Conservation (phyloP, 2,113 vertebrate species). For the Seriola rivoliana region DNA sequence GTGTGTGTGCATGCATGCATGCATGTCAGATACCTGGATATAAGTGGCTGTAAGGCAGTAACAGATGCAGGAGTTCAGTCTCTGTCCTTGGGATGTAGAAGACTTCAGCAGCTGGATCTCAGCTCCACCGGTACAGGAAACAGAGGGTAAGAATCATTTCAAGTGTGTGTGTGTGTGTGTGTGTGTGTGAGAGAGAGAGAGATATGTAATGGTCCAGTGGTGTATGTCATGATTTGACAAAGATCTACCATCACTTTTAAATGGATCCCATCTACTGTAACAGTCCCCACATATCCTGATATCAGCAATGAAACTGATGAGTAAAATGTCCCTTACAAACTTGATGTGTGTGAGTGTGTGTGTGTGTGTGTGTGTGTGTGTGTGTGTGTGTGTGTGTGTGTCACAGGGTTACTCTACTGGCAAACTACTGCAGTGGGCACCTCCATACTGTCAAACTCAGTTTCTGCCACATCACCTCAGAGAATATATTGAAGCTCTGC, state of each 20-base stretch:
- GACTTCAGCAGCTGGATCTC: slow-evolving; percentile 76
- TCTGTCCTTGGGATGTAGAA: slow-evolving; percentile 70
- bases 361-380: background rate
- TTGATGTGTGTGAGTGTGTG: too few relatives aligned
- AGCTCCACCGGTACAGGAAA: slow-evolving; percentile 76
- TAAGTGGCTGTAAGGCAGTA: slow-evolving; percentile 76
- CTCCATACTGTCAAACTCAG: slow-evolving; percentile 78
- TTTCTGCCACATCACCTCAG: slow-evolving; percentile 76
- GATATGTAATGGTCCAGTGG: background rate
- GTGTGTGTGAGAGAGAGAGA: background rate
- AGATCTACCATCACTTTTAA: background rate
- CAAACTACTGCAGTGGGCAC: slow-evolving; percentile 72
- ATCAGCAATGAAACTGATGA: background rate
- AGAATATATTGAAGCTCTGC: slow-evolving; percentile 70
- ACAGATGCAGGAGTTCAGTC: slow-evolving; percentile 77
- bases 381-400: slow-evolving; percentile 26
- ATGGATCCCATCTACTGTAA: background rate
- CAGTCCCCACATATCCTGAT: too few relatives aligned
- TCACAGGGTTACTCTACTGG: slow-evolving; percentile 69
- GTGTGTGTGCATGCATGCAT: background rate
- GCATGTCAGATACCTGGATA: slow-evolving; percentile 71
- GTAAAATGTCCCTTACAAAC: too few relatives aligned
- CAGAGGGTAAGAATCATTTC: slow-evolving; percentile 60
- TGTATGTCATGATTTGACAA: background rate
- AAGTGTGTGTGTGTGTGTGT: background rate